A percentile compares a stretch with the other conserved stretches of the same genome.
These are phyloP conservation scores for Takifugu bimaculatus DNA, from an alignment of 2,113 vertebrate genomes.

Conservation along the genomic window DNA sequence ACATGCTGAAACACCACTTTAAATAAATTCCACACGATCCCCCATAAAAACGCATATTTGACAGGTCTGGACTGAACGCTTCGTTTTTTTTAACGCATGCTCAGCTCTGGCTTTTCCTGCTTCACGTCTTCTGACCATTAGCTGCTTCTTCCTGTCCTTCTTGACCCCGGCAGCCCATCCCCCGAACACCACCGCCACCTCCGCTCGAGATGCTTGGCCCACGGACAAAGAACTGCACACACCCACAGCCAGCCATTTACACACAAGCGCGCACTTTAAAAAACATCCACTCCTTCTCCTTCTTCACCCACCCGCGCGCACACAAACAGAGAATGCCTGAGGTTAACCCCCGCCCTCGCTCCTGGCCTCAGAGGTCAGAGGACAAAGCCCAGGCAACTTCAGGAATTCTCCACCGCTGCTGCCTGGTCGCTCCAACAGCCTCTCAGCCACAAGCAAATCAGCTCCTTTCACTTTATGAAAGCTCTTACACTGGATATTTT, in stretches of 20 bases:
- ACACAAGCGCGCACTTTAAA: slow-evolving; percentile 45
- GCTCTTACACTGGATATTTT: neutral
- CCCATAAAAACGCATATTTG: too few species aligned
- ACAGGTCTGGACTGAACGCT: neutral
- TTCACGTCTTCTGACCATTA: slow-evolving; percentile 35
- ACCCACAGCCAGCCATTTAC: slow-evolving; percentile 25
- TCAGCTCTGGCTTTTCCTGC: slow-evolving; percentile 30
- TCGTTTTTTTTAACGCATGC: neutral
- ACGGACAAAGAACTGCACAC: slow-evolving; percentile 26
- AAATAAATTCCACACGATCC: too few species aligned
- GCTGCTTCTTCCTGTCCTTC: slow-evolving; percentile 41
- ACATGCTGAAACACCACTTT: too few species aligned
- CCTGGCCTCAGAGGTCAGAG: slow-evolving; percentile 61
- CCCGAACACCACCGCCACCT: neutral
- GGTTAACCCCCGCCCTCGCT: slow-evolving; percentile 66
- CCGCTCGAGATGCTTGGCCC: slow-evolving; percentile 26
- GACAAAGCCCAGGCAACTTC: slow-evolving; percentile 61
- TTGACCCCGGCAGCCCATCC: slow-evolving; percentile 37
- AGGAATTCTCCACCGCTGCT: slow-evolving; percentile 63
- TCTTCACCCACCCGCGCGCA: slow-evolving; percentile 37
- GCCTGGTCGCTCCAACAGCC: slow-evolving; percentile 30
- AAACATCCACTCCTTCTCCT: slow-evolving; percentile 39
- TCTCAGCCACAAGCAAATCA: neutral
- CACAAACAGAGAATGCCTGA: slow-evolving; percentile 49
- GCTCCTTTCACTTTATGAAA: neutral